Evolutionary conservation across 2,797 vertebrate species (phyloP).

Genomic region (Mormyrus proboscirostris): DNA sequence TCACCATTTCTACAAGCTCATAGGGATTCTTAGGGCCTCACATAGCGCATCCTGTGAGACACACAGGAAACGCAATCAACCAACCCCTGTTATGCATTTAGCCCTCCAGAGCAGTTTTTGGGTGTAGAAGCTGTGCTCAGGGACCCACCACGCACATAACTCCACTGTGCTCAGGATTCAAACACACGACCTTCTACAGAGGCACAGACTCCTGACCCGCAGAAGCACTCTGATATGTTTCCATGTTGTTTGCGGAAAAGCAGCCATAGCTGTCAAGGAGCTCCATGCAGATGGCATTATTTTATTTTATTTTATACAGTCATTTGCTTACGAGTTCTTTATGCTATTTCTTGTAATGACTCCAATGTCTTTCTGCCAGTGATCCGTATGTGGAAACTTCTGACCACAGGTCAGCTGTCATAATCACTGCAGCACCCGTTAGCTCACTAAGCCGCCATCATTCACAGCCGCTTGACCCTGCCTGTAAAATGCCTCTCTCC

Average conservation of each 20-base stretch:
- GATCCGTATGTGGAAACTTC: neutral
- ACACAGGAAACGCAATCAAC: neutral
- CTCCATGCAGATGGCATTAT: neutral
- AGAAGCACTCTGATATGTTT: neutral
- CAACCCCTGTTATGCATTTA: neutral
- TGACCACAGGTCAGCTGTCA: neutral
- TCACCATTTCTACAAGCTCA: neutral
- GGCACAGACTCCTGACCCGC: neutral
- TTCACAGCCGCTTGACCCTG: neutral
- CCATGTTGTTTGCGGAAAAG: neutral
- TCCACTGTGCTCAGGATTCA: neutral
- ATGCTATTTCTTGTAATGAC: neutral
- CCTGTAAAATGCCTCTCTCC: neutral
- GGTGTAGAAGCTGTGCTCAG: neutral
- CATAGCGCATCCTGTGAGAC: neutral
- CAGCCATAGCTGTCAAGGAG: neutral
- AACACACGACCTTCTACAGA: neutral
- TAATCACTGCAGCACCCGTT: neutral
- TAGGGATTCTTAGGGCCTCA: neutral
- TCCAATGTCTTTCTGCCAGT: neutral
- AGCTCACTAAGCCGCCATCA: neutral
- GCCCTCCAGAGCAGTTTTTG: neutral
- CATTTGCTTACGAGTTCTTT: neutral
- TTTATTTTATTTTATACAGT: neutral
- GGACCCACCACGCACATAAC: neutral